Evolutionary conservation across 2,888 invertebrate species (phyloP).

Genomic region (Papilio demoleus): DNA sequence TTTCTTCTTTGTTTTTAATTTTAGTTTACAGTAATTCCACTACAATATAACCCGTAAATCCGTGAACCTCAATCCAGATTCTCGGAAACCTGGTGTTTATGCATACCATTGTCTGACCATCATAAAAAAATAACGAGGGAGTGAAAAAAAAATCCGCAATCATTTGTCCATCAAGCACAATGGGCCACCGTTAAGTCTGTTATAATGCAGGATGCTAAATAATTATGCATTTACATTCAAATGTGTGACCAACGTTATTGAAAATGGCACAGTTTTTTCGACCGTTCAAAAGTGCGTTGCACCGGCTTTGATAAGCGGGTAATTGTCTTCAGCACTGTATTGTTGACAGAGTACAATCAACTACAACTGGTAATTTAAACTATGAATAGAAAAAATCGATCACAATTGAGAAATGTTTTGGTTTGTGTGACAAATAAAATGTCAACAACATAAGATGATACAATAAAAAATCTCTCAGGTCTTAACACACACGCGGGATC

Average conservation of each 20-base stretch:
- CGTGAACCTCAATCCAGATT: constrained; percentile 21
- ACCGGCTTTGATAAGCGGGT: constrained; percentile 42
- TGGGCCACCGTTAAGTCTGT: constrained; percentile 66
- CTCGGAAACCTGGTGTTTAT: constrained; percentile 24
- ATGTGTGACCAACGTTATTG: constrained; percentile 62
- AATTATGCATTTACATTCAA: constrained; percentile 74
- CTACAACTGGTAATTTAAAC: neutral
- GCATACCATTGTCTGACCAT: constrained; percentile 20
- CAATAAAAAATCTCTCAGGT: too few relatives aligned
- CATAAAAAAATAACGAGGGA: constrained; percentile 42
- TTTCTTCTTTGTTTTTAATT: neutral
- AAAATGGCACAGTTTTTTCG: constrained; percentile 52
- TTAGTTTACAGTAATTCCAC: constrained; percentile 5
- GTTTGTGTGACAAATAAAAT: neutral
- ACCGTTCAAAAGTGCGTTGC: constrained; percentile 45
- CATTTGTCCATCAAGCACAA: constrained; percentile 78
- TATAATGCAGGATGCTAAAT: constrained; percentile 73
- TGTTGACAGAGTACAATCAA: constrained; percentile 17
- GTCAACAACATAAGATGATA: neutral
- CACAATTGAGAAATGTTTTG: constrained; percentile 2
- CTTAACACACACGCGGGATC: too few relatives aligned
- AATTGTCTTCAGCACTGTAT: constrained; percentile 38
- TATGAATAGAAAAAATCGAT: constrained; percentile 12
- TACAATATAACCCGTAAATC: constrained; percentile 8
- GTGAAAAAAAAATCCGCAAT: constrained; percentile 66